phyloP scores from a whole-genome alignment of 2,113 vertebrate species.

The Rhabdornis inornatus region DNA sequence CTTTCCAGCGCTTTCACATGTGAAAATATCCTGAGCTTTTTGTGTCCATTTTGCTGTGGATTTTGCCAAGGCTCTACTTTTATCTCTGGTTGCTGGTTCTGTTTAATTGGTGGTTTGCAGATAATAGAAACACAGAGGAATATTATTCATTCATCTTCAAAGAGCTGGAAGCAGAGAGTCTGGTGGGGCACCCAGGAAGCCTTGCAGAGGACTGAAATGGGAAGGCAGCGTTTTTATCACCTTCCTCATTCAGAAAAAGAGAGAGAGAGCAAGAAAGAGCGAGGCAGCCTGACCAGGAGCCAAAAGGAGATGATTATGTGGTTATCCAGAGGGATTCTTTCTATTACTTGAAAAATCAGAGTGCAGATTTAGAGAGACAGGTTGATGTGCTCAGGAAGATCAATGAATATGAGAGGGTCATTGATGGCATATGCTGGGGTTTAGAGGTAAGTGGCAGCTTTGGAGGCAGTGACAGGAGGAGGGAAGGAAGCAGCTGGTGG shows the following conservation, averaged over 20 bases:
- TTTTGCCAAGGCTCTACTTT: not conserved
- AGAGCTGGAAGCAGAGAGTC: not conserved
- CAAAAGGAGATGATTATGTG: constrained; percentile 58
- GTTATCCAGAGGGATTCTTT: constrained; percentile 63
- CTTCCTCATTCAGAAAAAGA: constrained; percentile 39
- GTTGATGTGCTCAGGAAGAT: constrained; percentile 57
- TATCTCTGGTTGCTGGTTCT: not conserved
- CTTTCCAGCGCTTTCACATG: not conserved
- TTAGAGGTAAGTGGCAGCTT: not conserved
- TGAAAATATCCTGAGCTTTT: not conserved
- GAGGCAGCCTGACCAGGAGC: constrained; percentile 36
- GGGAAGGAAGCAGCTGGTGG: not conserved
- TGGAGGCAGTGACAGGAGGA: not conserved
- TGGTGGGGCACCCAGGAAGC: constrained; percentile 21
- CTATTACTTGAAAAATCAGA: constrained; percentile 66
- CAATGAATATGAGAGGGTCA: constrained; percentile 49
- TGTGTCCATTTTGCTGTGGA: accelerated
- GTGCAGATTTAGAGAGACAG: constrained; percentile 58
- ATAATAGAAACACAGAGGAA: constrained; percentile 2
- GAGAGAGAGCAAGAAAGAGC: not conserved
- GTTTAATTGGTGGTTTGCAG: constrained; percentile 27
- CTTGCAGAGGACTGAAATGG: not conserved
- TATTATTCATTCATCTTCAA: constrained; percentile 29
- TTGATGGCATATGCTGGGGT: constrained; percentile 44
- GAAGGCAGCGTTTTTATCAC: not conserved